phyloP scores from a whole-genome alignment of 2,113 vertebrate species.

The Podarcis muralis region DNA sequence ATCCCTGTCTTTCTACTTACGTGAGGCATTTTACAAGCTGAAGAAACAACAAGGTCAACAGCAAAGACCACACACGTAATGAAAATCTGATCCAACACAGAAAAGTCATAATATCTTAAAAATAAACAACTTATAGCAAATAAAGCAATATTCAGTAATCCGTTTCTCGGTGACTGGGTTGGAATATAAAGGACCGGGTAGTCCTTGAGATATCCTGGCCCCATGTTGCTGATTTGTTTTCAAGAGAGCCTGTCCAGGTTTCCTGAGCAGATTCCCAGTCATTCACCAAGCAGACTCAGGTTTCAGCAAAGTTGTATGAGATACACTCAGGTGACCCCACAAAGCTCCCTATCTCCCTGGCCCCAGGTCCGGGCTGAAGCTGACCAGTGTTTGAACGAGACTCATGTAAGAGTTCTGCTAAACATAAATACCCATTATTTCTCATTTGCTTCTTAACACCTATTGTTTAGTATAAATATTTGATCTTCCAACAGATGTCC shows the following conservation, averaged over 20 bases:
- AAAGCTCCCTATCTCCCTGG: not conserved
- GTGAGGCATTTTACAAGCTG: too few relatives aligned
- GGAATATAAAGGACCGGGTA: too few relatives aligned
- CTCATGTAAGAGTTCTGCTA: not conserved
- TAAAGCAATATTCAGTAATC: too few relatives aligned
- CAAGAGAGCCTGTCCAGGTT: not conserved
- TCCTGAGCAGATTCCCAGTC: not conserved
- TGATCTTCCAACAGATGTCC: conserved; percentile 13
- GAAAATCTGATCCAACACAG: too few relatives aligned
- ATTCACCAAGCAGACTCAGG: not conserved
- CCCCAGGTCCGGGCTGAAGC: not conserved
- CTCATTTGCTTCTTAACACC: not conserved
- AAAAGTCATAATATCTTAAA: too few relatives aligned
- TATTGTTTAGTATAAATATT: conserved; percentile 26
- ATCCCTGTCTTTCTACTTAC: too few relatives aligned
- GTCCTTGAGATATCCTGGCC: too few relatives aligned
- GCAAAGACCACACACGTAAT: too few relatives aligned
- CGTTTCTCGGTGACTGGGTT: too few relatives aligned
- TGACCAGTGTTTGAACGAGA: not conserved
- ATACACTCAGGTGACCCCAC: not conserved
- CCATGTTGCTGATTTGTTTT: too few relatives aligned
- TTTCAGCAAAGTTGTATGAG: not conserved
- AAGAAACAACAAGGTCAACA: too few relatives aligned
- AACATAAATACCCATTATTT: not conserved
- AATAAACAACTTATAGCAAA: too few relatives aligned